Conservation (phyloP, 2,113 vertebrate species). For the Rhinichthys klamathensis region DNA sequence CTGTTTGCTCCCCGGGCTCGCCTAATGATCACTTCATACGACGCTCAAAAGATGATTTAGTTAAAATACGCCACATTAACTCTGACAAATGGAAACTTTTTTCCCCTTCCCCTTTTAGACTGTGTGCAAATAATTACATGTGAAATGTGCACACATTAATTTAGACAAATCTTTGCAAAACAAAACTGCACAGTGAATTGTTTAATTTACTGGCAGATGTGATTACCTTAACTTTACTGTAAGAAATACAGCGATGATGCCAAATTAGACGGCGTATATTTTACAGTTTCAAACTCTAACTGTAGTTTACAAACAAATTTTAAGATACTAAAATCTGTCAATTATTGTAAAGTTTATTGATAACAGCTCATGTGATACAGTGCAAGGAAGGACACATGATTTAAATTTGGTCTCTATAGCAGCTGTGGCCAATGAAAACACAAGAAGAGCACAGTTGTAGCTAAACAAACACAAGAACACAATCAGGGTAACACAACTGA, state of each 20-base stretch:
- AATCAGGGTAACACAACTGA: background rate
- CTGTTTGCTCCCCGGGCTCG: conserved; percentile 83
- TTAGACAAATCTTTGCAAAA: too few relatives aligned
- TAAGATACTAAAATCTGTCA: background rate
- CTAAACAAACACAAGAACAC: background rate
- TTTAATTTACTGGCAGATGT: background rate
- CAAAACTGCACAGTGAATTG: background rate
- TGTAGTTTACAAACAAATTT: background rate
- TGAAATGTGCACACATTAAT: background rate
- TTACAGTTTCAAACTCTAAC: background rate
- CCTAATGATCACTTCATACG: conserved; percentile 69
- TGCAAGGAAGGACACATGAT: background rate
- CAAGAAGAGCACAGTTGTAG: background rate
- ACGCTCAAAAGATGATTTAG: conserved; percentile 61
- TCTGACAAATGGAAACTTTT: conserved; percentile 34
- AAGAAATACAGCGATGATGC: background rate
- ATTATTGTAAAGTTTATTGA: background rate
- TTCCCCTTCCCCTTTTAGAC: background rate
- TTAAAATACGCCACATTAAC: conserved; percentile 57
- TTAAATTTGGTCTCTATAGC: background rate
- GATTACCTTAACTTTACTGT: background rate
- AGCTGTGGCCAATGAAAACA: background rate
- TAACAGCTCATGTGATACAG: background rate
- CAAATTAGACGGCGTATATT: background rate
- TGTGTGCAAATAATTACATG: background rate